Evolutionary conservation across 1,140 invertebrate species (phyloP).

Genomic region (Paramacrobiotus metropolitanus): DNA sequence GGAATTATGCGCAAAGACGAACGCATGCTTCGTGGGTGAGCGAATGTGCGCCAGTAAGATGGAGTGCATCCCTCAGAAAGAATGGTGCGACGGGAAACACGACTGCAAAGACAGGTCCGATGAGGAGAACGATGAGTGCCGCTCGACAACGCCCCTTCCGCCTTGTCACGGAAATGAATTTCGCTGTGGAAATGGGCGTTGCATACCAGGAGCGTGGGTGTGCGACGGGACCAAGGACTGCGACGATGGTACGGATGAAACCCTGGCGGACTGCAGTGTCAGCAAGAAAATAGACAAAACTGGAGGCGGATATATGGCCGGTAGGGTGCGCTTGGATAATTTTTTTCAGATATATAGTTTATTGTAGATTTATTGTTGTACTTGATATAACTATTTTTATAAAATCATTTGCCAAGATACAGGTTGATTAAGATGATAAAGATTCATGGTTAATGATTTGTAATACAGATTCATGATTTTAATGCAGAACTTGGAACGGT

Average conservation of each 20-base stretch:
- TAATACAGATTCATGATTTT: too few relatives aligned
- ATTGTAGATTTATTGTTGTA: not conserved
- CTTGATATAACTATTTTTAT: too few relatives aligned
- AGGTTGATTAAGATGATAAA: too few relatives aligned
- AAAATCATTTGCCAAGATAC: too few relatives aligned
- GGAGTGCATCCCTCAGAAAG: slow-evolving; percentile 25
- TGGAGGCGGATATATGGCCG: not conserved
- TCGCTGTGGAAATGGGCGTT: slow-evolving; percentile 50
- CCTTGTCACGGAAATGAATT: slow-evolving; percentile 30
- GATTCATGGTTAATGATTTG: too few relatives aligned
- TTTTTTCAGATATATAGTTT: not conserved
- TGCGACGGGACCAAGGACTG: slow-evolving; percentile 69
- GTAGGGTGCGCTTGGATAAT: not conserved
- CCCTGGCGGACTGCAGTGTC: not conserved
- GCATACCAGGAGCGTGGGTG: slow-evolving; percentile 68
- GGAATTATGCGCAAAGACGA: not conserved
- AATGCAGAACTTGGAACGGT: not conserved
- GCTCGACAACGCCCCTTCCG: not conserved
- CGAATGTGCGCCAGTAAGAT: slow-evolving; percentile 9
- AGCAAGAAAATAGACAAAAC: too few relatives aligned
- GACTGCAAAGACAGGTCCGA: slow-evolving; percentile 21
- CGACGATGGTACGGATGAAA: slow-evolving; percentile 61
- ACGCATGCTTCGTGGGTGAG: slow-evolving; percentile 12
- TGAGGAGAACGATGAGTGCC: slow-evolving; percentile 12
- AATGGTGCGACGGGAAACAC: slow-evolving; percentile 18